A percentile compares a stretch with the other conserved stretches of the same genome.
phyloP scores from a whole-genome alignment of 1,140 invertebrate species.

The Phymorhynchus buccinoides region DNA sequence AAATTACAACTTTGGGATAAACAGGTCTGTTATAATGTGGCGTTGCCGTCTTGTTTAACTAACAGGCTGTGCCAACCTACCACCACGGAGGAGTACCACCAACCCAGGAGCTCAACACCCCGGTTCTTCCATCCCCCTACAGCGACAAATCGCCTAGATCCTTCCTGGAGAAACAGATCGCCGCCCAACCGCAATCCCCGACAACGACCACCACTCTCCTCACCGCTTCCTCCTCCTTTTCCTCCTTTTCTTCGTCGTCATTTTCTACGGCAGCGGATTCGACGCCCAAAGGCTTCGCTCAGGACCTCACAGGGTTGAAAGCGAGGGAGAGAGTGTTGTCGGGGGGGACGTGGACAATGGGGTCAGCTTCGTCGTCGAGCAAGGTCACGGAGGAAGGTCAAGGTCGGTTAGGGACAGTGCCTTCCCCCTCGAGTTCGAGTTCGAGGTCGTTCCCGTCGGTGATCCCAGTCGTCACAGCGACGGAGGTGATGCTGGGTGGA shows the following conservation, averaged over 20 bases:
- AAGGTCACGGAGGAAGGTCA: conserved; percentile 45
- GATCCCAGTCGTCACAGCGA: background rate
- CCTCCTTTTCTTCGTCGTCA: too few species aligned
- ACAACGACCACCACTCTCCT: conserved; percentile 11
- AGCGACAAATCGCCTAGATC: conserved; percentile 5
- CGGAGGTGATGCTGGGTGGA: conserved; percentile 41
- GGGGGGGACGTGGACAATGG: too few species aligned
- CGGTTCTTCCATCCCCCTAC: conserved; percentile 42
- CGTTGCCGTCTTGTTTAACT: too few species aligned
- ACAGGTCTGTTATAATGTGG: too few species aligned
- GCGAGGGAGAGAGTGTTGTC: conserved; percentile 33
- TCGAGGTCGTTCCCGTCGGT: conserved; percentile 31
- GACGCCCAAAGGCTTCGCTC: conserved; percentile 18
- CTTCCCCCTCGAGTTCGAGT: too few species aligned
- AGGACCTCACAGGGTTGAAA: conserved; percentile 37
- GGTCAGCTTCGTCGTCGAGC: too few species aligned
- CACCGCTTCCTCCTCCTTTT: background rate
- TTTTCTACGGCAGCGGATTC: too few species aligned
- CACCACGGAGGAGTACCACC: conserved; percentile 60
- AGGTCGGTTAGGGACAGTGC: conserved; percentile 45
- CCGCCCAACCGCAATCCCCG: background rate
- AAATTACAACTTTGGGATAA: too few species aligned
- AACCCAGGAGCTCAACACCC: conserved; percentile 65
- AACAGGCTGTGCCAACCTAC: conserved; percentile 50
- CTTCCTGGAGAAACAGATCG: background rate